phyloP scores from a whole-genome alignment of 2,888 invertebrate genomes.

The Erynnis tages region DNA sequence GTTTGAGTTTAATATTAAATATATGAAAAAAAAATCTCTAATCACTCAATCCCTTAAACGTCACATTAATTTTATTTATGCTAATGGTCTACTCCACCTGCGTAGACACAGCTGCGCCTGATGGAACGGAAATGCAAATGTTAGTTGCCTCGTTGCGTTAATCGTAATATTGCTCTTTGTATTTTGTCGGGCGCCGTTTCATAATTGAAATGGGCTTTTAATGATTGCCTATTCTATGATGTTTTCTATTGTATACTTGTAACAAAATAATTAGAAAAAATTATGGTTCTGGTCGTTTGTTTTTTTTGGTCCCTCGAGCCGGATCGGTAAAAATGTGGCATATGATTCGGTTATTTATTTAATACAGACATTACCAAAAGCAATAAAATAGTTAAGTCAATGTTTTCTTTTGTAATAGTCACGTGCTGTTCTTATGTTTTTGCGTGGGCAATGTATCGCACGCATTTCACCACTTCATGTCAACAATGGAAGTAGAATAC shows the following conservation, averaged over 20 bases:
- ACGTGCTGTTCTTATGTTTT: background rate
- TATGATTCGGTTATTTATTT: too few species aligned
- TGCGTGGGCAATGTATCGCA: constrained; percentile 10
- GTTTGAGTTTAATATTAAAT: too few species aligned
- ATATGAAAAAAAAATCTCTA: background rate
- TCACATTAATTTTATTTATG: too few species aligned
- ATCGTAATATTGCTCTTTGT: constrained; percentile 2
- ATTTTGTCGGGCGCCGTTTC: background rate
- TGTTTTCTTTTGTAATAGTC: background rate
- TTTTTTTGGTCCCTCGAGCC: too few species aligned
- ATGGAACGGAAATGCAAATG: constrained; percentile 8
- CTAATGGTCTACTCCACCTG: background rate
- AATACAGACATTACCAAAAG: too few species aligned
- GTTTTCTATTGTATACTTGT: too few species aligned
- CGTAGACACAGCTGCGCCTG: background rate
- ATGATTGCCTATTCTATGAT: too few species aligned
- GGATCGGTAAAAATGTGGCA: too few species aligned
- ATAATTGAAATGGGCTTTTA: background rate
- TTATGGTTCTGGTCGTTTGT: too few species aligned
- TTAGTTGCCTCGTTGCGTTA: background rate
- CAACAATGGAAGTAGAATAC: background rate
- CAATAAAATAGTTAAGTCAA: too few species aligned
- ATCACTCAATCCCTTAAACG: background rate
- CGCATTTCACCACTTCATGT: constrained; percentile 1
- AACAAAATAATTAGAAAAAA: too few species aligned